phyloP scores from a whole-genome alignment of 2,888 invertebrate genomes.

The Harmothoe impar region DNA sequence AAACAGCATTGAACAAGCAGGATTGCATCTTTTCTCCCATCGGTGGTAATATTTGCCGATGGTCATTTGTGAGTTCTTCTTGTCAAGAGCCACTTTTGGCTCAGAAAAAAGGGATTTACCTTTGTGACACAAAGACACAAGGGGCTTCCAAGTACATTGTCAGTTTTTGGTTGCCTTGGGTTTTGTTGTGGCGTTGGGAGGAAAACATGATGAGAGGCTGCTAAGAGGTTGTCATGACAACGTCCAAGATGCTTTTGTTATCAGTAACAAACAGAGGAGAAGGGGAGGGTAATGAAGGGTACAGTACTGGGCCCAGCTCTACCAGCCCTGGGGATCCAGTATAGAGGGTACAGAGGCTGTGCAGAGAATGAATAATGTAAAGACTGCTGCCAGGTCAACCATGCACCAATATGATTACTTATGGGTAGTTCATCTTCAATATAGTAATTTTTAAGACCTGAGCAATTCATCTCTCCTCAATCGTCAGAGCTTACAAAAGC shows the following conservation, averaged over 20 bases:
- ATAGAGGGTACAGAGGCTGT: too few species aligned
- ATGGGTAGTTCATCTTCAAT: too few species aligned
- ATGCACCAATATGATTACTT: too few species aligned
- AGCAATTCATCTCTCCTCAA: too few species aligned
- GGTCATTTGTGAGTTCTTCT: neutral
- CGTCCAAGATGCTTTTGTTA: neutral
- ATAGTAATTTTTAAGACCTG: too few species aligned
- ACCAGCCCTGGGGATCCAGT: too few species aligned
- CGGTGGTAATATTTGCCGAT: neutral
- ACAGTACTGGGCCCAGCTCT: neutral
- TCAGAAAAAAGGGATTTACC: neutral
- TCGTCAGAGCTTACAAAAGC: too few species aligned
- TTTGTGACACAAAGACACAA: neutral
- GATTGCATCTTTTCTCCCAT: too few species aligned
- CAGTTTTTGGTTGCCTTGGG: neutral
- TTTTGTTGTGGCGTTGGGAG: neutral
- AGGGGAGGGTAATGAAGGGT: neutral
- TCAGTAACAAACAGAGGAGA: neutral
- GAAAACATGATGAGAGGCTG: neutral
- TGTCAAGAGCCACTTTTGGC: neutral
- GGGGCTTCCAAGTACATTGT: constrained; percentile 22
- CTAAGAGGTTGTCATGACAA: constrained; percentile 3
- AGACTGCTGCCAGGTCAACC: too few species aligned
- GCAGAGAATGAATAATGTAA: too few species aligned
- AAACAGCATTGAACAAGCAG: too few species aligned